Conservation (phyloP, 2,797 vertebrate species). For the Clarias pachynema region DNA sequence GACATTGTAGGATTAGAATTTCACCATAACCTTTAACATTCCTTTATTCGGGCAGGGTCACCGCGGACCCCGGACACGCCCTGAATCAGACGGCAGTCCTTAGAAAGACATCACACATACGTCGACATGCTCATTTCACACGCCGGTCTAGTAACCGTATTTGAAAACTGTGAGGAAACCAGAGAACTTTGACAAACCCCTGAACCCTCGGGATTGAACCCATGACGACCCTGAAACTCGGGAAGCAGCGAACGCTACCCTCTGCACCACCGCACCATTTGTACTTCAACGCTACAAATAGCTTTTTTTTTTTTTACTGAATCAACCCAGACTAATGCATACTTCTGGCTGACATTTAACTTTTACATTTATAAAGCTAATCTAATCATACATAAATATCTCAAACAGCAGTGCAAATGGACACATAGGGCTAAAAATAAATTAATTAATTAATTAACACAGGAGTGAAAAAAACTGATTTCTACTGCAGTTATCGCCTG, state of each 20-base stretch:
- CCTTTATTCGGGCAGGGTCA: background rate
- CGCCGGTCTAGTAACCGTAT: background rate
- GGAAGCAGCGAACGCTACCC: background rate
- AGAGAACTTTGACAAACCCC: background rate
- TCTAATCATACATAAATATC: background rate
- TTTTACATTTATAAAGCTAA: background rate
- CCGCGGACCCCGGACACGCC: background rate
- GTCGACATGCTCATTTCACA: background rate
- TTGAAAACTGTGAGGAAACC: background rate
- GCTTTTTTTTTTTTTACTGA: background rate
- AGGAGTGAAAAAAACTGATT: background rate
- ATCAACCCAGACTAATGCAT: background rate
- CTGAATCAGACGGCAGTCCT: background rate
- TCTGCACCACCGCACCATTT: background rate
- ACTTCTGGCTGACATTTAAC: background rate
- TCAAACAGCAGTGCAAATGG: background rate
- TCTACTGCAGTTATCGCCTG: background rate
- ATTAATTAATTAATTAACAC: background rate
- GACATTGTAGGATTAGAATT: background rate
- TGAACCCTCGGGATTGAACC: background rate
- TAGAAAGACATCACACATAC: background rate
- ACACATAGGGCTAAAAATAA: background rate
- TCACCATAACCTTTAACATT: background rate
- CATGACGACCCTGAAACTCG: background rate
- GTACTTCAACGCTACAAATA: background rate